A percentile compares a stretch with the other conserved stretches of the same genome.
Conservation (phyloP, 1,140 invertebrate species). For the Aphidius gifuensis region DNA sequence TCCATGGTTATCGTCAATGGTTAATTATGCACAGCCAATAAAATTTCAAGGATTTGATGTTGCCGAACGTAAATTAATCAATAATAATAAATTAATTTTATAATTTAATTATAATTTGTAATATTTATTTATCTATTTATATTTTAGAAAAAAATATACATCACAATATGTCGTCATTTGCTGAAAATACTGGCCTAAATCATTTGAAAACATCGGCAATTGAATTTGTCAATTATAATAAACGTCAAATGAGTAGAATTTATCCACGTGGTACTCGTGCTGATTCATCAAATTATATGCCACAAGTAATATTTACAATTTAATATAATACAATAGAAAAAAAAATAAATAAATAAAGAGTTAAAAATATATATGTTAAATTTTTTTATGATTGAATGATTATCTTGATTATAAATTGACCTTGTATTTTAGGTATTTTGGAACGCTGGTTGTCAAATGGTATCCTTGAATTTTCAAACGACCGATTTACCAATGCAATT, state of each 20-base stretch:
- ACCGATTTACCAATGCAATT: slow-evolving; percentile 99
- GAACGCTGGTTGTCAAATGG: slow-evolving; percentile 95
- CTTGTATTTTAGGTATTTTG: slow-evolving; percentile 70
- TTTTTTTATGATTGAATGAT: not conserved
- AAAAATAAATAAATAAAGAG: not conserved
- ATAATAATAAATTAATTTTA: slow-evolving; percentile 18
- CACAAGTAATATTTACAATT: slow-evolving; percentile 69
- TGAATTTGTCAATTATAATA: slow-evolving; percentile 99
- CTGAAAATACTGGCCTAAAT: slow-evolving; percentile 91
- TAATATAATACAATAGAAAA: not conserved
- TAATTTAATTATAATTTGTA: not conserved
- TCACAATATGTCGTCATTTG: slow-evolving; percentile 99
- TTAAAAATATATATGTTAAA: not conserved
- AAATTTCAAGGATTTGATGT: slow-evolving; percentile 98
- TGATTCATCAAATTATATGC: slow-evolving; percentile 99
- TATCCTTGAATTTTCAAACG: slow-evolving; percentile 99
- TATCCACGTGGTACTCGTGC: slow-evolving; percentile 98
- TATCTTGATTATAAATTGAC: slow-evolving; percentile 7
- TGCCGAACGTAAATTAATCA: slow-evolving; percentile 78
- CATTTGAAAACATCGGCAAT: slow-evolving; percentile 94
- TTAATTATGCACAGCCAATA: slow-evolving; percentile 99
- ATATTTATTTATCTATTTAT: slow-evolving; percentile 20
- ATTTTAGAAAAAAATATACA: slow-evolving; percentile 87
- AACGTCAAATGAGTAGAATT: slow-evolving; percentile 97
- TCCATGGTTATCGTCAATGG: slow-evolving; percentile 96